phyloP scores from a whole-genome alignment of 2,797 vertebrate genomes.

The Pangasius mekongensis region DNA sequence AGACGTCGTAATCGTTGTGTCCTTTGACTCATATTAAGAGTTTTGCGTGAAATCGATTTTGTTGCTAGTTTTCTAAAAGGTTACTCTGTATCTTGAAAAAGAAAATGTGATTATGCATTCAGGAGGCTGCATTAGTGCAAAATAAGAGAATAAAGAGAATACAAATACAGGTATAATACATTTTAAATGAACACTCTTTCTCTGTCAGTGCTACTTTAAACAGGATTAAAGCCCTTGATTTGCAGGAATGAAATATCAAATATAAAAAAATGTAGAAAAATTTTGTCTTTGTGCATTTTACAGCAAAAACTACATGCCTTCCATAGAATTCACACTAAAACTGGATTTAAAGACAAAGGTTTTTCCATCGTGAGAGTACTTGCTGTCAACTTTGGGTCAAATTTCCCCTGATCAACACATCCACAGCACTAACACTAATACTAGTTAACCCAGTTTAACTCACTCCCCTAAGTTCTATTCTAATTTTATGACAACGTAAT shows the following conservation, averaged over 20 bases:
- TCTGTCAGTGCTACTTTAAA: too few species aligned
- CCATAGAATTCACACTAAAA: neutral
- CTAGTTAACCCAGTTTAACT: neutral
- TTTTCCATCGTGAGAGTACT: neutral
- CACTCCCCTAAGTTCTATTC: neutral
- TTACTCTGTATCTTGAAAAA: neutral
- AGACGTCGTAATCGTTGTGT: conserved; percentile 28
- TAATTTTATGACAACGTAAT: neutral
- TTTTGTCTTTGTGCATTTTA: neutral
- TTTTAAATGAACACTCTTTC: neutral
- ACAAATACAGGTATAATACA: neutral
- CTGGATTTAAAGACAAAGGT: neutral
- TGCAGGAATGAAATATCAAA: neutral
- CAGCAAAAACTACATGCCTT: neutral
- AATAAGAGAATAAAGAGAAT: neutral
- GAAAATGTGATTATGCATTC: neutral
- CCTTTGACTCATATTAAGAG: neutral
- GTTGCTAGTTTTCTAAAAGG: neutral
- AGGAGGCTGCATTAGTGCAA: neutral
- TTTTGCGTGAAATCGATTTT: neutral
- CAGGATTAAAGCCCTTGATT: too few species aligned
- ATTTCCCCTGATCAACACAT: neutral
- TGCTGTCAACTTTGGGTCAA: neutral
- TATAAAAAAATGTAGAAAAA: neutral
- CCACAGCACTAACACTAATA: neutral